These are phyloP conservation scores for Marmota monax DNA, from an alignment of 2,113 vertebrate species.

Conservation along the genomic window DNA sequence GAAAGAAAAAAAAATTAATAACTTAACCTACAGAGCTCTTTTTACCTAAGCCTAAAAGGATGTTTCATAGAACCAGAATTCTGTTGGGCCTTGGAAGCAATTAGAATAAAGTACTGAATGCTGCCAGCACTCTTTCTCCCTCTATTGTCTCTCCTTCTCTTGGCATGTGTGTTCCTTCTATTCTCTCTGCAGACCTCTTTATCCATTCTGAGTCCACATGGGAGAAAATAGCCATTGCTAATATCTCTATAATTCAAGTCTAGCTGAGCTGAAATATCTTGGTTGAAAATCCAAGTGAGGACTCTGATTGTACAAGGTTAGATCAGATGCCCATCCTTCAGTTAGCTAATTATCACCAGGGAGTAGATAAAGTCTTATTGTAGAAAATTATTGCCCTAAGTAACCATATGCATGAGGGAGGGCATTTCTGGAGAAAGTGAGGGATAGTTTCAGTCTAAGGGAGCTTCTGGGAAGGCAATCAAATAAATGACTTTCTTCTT, in stretches of 20 bases:
- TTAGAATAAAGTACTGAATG: slow-evolving; percentile 10
- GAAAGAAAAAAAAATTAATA: background rate
- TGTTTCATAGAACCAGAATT: slow-evolving; percentile 49
- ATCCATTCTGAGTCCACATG: background rate
- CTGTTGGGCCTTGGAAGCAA: background rate
- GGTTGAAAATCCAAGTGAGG: background rate
- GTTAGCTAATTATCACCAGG: background rate
- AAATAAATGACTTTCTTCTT: slow-evolving; percentile 3
- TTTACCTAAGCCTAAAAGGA: background rate
- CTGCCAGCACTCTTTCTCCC: background rate
- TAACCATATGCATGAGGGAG: background rate
- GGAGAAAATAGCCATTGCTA: slow-evolving; percentile 11
- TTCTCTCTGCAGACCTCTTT: slow-evolving; percentile 36
- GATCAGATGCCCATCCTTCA: background rate
- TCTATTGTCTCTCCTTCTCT: background rate
- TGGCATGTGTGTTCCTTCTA: background rate
- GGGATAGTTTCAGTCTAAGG: background rate
- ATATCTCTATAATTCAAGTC: background rate
- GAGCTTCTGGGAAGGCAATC: background rate
- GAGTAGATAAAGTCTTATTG: background rate
- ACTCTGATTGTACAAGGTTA: background rate
- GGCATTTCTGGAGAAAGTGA: slow-evolving; percentile 21
- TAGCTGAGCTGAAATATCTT: background rate
- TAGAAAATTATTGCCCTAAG: background rate
- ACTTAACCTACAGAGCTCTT: background rate